These are phyloP conservation scores for Mythimna vitellina DNA, from an alignment of 2,888 invertebrate species.

Conservation along the genomic window DNA sequence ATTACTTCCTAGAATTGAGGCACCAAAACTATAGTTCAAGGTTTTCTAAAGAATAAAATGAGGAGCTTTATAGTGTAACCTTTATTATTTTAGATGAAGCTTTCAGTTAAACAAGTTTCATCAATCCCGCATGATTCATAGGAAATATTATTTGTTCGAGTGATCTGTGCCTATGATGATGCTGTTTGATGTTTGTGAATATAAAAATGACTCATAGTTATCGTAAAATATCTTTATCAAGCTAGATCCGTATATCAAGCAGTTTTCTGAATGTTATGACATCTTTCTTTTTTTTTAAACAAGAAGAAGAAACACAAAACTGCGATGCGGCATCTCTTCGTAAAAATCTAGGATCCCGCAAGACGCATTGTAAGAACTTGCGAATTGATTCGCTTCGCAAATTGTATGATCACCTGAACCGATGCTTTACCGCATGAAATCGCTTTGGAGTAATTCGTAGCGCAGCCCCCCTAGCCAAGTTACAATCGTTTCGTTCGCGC, in stretches of 20 bases:
- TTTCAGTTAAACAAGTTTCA: neutral
- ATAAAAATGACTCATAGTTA: conserved; percentile 36
- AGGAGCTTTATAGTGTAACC: neutral
- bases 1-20: neutral
- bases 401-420: too few species aligned
- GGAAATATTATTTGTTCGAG: conserved; percentile 11
- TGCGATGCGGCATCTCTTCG: too few species aligned
- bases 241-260: neutral
- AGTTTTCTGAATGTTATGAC: too few species aligned
- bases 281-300: too few species aligned
- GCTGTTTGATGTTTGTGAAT: neutral
- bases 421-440: too few species aligned
- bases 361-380: too few species aligned
- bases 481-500: too few species aligned
- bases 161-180: neutral
- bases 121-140: conserved; percentile 24
- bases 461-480: too few species aligned
- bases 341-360: too few species aligned
- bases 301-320: too few species aligned
- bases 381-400: too few species aligned
- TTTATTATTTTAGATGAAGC: conserved; percentile 35
- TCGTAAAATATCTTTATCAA: conserved; percentile 1
- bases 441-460: too few species aligned
- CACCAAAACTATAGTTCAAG: conserved; percentile 20
- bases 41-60: conserved; percentile 13